Evolutionary conservation across 1,140 invertebrate genomes (phyloP).

Genomic region (Ceratina australensis): DNA sequence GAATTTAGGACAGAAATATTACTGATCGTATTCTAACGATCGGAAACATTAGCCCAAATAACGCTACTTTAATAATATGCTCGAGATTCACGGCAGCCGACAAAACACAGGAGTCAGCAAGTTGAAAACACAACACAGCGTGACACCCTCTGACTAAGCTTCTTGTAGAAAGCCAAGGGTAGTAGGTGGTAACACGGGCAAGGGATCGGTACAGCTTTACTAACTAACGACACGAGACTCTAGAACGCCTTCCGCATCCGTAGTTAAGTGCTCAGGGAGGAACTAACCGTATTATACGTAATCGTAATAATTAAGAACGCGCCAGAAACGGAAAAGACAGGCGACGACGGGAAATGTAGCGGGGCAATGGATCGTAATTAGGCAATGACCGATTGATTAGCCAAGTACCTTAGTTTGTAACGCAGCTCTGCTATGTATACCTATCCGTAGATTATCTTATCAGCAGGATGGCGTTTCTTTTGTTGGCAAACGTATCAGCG

Average conservation of each 20-base stretch:
- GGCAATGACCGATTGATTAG: slow-evolving; percentile 11
- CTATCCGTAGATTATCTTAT: slow-evolving; percentile 9
- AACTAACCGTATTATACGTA: background rate
- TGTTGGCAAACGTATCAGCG: background rate
- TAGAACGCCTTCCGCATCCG: background rate
- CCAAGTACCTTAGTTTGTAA: slow-evolving; percentile 26
- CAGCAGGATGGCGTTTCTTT: background rate
- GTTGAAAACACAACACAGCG: slow-evolving; percentile 17
- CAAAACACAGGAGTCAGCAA: slow-evolving; percentile 1
- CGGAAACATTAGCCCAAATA: too few species aligned
- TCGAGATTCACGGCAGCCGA: background rate
- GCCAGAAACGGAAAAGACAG: slow-evolving; percentile 54
- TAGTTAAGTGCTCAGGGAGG: slow-evolving; percentile 19
- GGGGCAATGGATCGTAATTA: slow-evolving; percentile 17
- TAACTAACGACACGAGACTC: slow-evolving; percentile 23
- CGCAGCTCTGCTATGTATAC: slow-evolving; percentile 3
- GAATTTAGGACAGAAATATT: background rate
- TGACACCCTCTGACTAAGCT: slow-evolving; percentile 11
- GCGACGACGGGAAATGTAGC: slow-evolving; percentile 54
- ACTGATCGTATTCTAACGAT: too few species aligned
- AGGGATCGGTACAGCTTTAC: slow-evolving; percentile 11
- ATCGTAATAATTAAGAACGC: slow-evolving; percentile 13
- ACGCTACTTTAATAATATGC: too few species aligned
- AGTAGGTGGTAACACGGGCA: slow-evolving; percentile 3
- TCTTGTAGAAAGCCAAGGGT: slow-evolving; percentile 11